Percentiles rank a stretch among this genome's conserved stretches.
Conservation (phyloP, 2,113 vertebrate genomes). For the Istiophorus platypterus region DNA sequence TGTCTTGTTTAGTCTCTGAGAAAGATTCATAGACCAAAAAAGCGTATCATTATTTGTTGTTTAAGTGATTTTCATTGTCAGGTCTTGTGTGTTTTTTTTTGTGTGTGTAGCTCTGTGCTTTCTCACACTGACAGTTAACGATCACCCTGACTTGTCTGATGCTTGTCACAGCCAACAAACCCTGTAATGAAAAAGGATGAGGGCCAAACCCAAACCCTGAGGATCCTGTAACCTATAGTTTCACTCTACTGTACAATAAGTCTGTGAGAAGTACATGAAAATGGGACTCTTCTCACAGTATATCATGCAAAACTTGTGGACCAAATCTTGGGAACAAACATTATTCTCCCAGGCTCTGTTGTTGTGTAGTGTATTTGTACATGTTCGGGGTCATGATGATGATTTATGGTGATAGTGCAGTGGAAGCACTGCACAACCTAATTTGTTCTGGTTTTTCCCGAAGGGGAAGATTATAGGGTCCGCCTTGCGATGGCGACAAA, state of each 20-base stretch:
- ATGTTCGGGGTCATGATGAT: constrained; percentile 38
- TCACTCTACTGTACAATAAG: constrained; percentile 59
- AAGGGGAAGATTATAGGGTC: constrained; percentile 79
- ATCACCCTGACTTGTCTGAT: constrained; percentile 25
- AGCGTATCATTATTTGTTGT: not conserved
- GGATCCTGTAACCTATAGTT: constrained; percentile 58
- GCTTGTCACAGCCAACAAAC: constrained; percentile 60
- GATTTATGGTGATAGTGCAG: constrained; percentile 69
- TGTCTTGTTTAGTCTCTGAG: not conserved
- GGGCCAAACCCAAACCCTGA: constrained; percentile 54
- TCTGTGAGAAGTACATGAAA: constrained; percentile 67
- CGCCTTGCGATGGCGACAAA: constrained; percentile 61
- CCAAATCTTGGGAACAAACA: constrained; percentile 74
- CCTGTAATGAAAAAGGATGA: constrained; percentile 44
- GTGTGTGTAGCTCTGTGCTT: not conserved
- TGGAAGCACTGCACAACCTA: constrained; percentile 63
- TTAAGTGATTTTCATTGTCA: constrained; percentile 8
- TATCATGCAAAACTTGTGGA: constrained; percentile 67
- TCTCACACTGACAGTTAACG: constrained; percentile 58
- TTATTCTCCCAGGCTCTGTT: constrained; percentile 73
- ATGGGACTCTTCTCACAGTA: constrained; percentile 78
- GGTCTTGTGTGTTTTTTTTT: not conserved
- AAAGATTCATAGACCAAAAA: not conserved
- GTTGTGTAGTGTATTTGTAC: constrained; percentile 41
- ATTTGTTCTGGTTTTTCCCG: constrained; percentile 77